Conservation (phyloP, 1,140 invertebrate species). For the Rhopalosiphum maidis region DNA sequence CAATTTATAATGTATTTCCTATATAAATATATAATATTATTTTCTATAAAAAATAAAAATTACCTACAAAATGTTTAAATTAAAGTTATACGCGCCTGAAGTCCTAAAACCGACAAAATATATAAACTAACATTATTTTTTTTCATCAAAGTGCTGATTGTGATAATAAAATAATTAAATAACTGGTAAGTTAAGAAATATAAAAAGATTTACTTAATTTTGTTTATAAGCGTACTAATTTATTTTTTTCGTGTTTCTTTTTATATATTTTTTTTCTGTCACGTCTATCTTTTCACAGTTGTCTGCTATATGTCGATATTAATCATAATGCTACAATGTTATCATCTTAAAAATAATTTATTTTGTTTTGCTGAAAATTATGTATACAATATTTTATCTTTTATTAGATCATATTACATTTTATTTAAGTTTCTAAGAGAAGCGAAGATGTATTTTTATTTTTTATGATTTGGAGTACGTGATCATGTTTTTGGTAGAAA, state of each 20-base stretch:
- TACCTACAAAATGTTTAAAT: neutral
- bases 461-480: neutral
- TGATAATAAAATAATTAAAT: neutral
- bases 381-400: neutral
- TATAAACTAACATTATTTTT: neutral
- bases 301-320: neutral
- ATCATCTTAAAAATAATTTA: neutral
- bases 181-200: neutral
- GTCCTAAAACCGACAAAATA: neutral
- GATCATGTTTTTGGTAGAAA: neutral
- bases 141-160: neutral
- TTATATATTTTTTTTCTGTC: neutral
- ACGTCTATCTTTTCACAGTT: neutral
- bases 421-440: neutral
- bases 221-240: neutral
- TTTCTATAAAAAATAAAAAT: neutral
- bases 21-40: neutral
- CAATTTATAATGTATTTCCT: neutral
- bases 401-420: neutral
- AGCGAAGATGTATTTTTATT: neutral
- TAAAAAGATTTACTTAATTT: neutral
- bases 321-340: neutral
- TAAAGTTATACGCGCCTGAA: neutral
- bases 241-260: neutral
- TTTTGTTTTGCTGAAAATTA: neutral